Conservation (phyloP, 2,797 vertebrate genomes). For the Acanthurus lineatus region DNA sequence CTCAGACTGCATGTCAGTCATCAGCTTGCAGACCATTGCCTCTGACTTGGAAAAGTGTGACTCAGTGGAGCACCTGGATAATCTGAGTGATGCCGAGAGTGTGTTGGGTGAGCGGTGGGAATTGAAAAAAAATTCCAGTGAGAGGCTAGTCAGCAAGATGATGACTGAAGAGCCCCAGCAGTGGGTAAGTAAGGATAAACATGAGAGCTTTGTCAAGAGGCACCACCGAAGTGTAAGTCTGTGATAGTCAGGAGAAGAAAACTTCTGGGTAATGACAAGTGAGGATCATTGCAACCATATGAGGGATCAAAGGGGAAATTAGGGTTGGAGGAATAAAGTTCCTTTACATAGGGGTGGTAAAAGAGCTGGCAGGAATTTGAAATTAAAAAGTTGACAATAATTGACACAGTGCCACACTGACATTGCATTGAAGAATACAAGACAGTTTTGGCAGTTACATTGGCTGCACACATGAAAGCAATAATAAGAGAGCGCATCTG, state of each 20-base stretch:
- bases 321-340: neutral
- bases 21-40: slow-evolving; percentile 92
- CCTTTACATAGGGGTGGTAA: slow-evolving; percentile 1
- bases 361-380: slow-evolving; percentile 6
- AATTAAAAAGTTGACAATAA: slow-evolving; percentile 28
- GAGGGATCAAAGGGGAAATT: slow-evolving; percentile 18
- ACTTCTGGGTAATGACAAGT: neutral
- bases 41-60: slow-evolving; percentile 93
- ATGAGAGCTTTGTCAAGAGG: slow-evolving; percentile 80
- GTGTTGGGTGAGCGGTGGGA: slow-evolving; percentile 73
- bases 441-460: slow-evolving; percentile 33
- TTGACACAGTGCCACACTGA: slow-evolving; percentile 17
- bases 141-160: slow-evolving; percentile 25
- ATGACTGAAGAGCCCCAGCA: slow-evolving; percentile 1
- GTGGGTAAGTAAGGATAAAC: slow-evolving; percentile 55
- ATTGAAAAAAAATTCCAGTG: slow-evolving; percentile 53
- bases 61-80: slow-evolving; percentile 90
- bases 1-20: slow-evolving; percentile 88
- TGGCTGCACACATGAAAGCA: slow-evolving; percentile 24
- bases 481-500: slow-evolving; percentile 14
- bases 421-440: slow-evolving; percentile 21
- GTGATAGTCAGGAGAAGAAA: slow-evolving; percentile 55
- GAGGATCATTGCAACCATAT: neutral
- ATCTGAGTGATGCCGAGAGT: slow-evolving; percentile 87
- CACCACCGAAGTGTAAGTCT: slow-evolving; percentile 85